Evolutionary conservation across 2,113 vertebrate genomes (phyloP), one percentile per base, ranked within the genome.

Genomic region (Cardinalis cardinalis): DNA sequence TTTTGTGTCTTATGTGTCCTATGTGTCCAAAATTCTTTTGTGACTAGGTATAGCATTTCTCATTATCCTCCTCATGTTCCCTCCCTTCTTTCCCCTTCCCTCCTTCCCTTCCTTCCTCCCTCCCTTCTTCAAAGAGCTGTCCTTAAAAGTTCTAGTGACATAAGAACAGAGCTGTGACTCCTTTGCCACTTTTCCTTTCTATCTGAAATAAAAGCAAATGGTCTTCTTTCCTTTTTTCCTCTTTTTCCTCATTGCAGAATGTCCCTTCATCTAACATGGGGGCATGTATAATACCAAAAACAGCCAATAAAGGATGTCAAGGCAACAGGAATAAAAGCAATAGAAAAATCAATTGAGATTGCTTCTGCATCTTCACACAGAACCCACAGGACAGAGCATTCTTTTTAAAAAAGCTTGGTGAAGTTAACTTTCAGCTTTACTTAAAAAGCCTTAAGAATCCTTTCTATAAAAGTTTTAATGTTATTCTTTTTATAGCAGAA

Each of bases 251-350:
- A 87, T 49, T 1, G 1, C 38, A 79, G 48, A 81, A 82, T 76
- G n/a, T 15, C 20, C 41, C 55, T 78, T 85, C 19, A 51, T 78
- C 58, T 90, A 14, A 79, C 66, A 28, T 53, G 11, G 21, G 19
- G 51, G 10, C 46, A 90, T 72, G 49, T 73, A 72, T 89, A 93
- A 91, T 77, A 69, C 18, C 46, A 70, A n/a, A 82, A 73, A 70
- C 55, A 80, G 32, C 49, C 76, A 87, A 87, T 64, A 87, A n/a
- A 84, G 58, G n/a, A 88, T 84, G 55, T 76, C 77, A 94, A 90
- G 87, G 61, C 36, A 90, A 84, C 61, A 87, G 36, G 40, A 90
- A 90, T 89, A 77, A 87, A 93, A 84, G 46, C 34, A 84, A 74
- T 28, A 61, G 43, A 72, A 90, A 77, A 76, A 85, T 90, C 59